Evolutionary conservation across 2,797 vertebrate genomes (phyloP).

Genomic region (Amblyopsis hoosieri): DNA sequence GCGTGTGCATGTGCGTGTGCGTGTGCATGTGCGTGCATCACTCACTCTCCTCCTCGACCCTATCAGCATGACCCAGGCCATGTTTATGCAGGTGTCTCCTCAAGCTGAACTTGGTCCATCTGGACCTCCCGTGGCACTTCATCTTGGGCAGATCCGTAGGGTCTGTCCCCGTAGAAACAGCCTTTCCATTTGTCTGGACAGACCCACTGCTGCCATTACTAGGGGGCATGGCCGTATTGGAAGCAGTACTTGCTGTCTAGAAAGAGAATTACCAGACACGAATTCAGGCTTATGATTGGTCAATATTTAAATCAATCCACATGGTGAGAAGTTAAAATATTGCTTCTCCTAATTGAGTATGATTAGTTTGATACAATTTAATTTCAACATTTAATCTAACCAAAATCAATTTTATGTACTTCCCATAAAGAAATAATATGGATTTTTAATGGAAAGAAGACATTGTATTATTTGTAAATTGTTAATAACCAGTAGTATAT

Average conservation of each 20-base stretch:
- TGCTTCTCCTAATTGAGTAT: background rate
- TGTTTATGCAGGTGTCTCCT: slow-evolving; percentile 86
- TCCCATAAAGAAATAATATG: too few species aligned
- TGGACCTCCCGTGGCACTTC: slow-evolving; percentile 81
- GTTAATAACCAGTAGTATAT: too few species aligned
- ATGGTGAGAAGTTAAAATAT: background rate
- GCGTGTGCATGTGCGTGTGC: background rate
- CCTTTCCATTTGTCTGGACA: slow-evolving; percentile 44
- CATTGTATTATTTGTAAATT: too few species aligned
- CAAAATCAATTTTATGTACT: too few species aligned
- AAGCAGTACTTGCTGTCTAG: slow-evolving; percentile 41
- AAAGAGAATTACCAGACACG: background rate
- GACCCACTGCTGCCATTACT: slow-evolving; percentile 9
- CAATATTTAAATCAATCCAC: background rate
- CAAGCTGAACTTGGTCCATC: slow-evolving; percentile 83
- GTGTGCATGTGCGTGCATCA: background rate
- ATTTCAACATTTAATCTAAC: background rate
- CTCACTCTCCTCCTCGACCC: slow-evolving; percentile 85
- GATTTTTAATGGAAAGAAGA: too few species aligned
- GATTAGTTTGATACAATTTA: background rate
- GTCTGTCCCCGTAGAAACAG: slow-evolving; percentile 52
- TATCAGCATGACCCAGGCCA: slow-evolving; percentile 78
- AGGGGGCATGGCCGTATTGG: slow-evolving; percentile 5
- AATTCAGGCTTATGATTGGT: background rate
- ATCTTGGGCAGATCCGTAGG: slow-evolving; percentile 78